phyloP scores from a whole-genome alignment of 1,140 invertebrate genomes.

The Maniola jurtina region DNA sequence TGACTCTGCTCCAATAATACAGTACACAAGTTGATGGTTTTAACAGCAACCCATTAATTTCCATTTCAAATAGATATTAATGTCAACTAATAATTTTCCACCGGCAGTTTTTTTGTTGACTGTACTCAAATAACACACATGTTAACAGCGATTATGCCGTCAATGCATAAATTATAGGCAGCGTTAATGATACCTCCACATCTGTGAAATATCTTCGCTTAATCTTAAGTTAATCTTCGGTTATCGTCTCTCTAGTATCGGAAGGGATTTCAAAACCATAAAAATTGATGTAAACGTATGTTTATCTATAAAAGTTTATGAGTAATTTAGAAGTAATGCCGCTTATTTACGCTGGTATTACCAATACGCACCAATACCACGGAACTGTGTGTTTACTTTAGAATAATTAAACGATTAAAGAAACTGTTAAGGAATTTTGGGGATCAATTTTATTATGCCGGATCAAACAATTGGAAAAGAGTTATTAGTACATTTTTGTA shows the following conservation, averaged over 20 bases:
- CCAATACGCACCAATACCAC: background rate
- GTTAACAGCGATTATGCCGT: conserved; percentile 27
- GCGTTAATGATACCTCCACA: conserved; percentile 27
- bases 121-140: conserved; percentile 26
- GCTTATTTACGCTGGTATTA: conserved; percentile 1
- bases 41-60: background rate
- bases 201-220: conserved; percentile 31
- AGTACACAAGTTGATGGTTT: too few relatives aligned
- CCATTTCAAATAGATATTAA: conserved; percentile 2
- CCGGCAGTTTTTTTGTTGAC: conserved; percentile 15
- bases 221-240: conserved; percentile 29
- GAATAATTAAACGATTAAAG: conserved; percentile 12
- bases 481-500: too few relatives aligned
- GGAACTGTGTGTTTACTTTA: background rate
- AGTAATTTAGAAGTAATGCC: background rate
- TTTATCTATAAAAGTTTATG: conserved; percentile 13
- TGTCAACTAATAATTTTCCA: background rate
- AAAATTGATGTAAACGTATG: conserved; percentile 20
- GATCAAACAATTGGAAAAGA: too few relatives aligned
- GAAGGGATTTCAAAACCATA: conserved; percentile 23
- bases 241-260: conserved; percentile 23
- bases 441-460: background rate
- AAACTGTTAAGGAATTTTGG: background rate
- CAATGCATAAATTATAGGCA: conserved; percentile 27
- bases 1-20: too few relatives aligned